Base-by-base conservation (phyloP, 1,140 invertebrate species). In the Babylonia areolata region DNA sequence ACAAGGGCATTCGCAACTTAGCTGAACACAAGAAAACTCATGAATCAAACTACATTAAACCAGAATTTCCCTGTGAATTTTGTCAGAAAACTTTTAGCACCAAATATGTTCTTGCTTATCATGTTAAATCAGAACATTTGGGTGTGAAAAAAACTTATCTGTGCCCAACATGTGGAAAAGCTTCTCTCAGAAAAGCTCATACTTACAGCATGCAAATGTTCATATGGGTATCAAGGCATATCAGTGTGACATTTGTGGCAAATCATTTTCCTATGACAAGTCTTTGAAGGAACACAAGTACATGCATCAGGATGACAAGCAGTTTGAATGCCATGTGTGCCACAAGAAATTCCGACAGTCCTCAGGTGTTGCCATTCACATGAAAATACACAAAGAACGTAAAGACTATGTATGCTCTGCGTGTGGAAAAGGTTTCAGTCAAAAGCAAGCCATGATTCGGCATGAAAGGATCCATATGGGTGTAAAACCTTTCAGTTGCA, bases 391-490 rank as follows among this genome's bases (percentile, higher is more conserved):
- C 84, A 90, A 92, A 83, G 88, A 89, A 33, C 86, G 85, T 6
- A 91, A 90, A 82, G 91, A 90, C 81, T 92, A 92, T 87, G 87
- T 91, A 12, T 94, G 93, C 88, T 87, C 86, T 46, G 84, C 87
- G 5, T 94, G 93, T 88, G 91, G 91, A n/a, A 92, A 92, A 87
- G 91, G 91, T 11, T 94, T 94, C 87, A 92, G 91, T 28, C 93
- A 93, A 79, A 92, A 91, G 80, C 91, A 92, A 82, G 91, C 92
- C 9, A 77, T 94, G 31, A 69, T 89, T 23, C 86, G 92, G 17
- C 93, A 94, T 89, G 91, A 91, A 80, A 85, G 92, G 51, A 92
- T 93, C 39, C 94, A 94, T 87, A 90, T 86, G 37, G 93, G 92
- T 33, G 93, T 93, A 64, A 93, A 93, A 81, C 93, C 93, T 23